Percentiles rank a stretch among this genome's conserved stretches.
Conservation (phyloP, 2,797 vertebrate genomes). For the Lutjanus argentimaculatus region DNA sequence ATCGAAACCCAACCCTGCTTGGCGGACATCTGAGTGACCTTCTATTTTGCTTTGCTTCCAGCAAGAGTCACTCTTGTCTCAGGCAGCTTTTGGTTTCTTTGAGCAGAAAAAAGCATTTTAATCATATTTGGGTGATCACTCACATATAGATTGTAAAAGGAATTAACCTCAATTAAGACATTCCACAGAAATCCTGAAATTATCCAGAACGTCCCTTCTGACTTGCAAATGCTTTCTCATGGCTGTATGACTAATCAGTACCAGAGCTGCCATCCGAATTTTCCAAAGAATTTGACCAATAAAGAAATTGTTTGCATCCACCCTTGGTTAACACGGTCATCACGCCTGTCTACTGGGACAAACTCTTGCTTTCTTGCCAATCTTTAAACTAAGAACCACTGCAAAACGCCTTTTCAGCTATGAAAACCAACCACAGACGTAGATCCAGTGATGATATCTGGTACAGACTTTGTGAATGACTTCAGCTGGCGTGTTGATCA, state of each 20-base stretch:
- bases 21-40: too few relatives aligned
- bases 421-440: slow-evolving; percentile 12
- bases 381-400: neutral
- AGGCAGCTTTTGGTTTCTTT: neutral
- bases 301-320: slow-evolving; percentile 11
- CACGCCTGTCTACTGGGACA: slow-evolving; percentile 4
- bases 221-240: neutral
- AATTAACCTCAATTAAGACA: slow-evolving; percentile 13
- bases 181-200: slow-evolving; percentile 11
- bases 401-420: slow-evolving; percentile 3
- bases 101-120: neutral
- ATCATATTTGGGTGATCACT: slow-evolving; percentile 11
- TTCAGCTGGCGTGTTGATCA: slow-evolving; percentile 30
- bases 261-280: neutral
- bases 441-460: slow-evolving; percentile 25
- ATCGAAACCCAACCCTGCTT: too few relatives aligned
- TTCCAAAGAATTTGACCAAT: slow-evolving; percentile 29
- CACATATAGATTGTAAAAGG: neutral
- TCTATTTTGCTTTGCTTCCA: neutral
- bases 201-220: slow-evolving; percentile 2
- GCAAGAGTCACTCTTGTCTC: neutral
- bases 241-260: slow-evolving; percentile 14
- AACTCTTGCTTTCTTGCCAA: slow-evolving; percentile 17
- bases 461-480: slow-evolving; percentile 43
- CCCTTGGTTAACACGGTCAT: slow-evolving; percentile 6